Conservation (phyloP, 53 echinoderm and acorn worm genomes). For the Holothuria scabra region DNA sequence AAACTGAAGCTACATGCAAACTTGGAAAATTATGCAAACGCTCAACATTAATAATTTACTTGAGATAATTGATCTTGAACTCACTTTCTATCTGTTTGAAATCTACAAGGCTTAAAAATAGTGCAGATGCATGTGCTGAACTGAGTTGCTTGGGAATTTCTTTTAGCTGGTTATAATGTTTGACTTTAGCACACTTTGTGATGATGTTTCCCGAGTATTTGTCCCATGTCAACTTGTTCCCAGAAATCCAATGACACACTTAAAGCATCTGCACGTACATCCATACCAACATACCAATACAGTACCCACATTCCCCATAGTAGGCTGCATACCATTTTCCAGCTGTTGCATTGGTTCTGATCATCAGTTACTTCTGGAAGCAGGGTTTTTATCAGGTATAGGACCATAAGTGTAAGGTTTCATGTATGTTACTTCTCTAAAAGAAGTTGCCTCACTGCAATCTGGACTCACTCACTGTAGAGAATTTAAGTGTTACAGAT, state of each 20-base stretch:
- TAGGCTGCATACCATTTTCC: conserved; percentile 22
- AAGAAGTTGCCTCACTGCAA: neutral
- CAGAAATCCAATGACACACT: too few relatives aligned
- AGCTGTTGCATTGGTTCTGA: neutral
- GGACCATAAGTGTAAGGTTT: neutral
- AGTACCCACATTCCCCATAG: conserved; percentile 4
- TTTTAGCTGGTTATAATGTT: neutral
- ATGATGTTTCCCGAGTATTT: too few relatives aligned
- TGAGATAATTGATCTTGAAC: neutral
- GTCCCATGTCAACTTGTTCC: too few relatives aligned
- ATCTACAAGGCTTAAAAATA: neutral
- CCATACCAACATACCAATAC: too few relatives aligned
- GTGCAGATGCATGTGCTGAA: neutral
- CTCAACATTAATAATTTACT: too few relatives aligned
- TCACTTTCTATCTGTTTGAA: conserved; percentile 3
- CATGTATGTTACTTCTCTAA: conserved; percentile 1
- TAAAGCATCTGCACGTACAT: too few relatives aligned
- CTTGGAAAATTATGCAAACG: too few relatives aligned
- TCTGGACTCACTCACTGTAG: conserved; percentile 1
- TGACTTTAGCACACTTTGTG: neutral
- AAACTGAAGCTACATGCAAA: too few relatives aligned
- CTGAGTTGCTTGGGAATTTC: neutral
- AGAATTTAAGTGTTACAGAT: too few relatives aligned
- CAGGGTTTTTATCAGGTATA: neutral
- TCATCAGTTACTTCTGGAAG: too few relatives aligned